A percentile compares a stretch with the other conserved stretches of the same genome.
phyloP scores from a whole-genome alignment of 2,888 invertebrate genomes.

The Lymantria dispar region DNA sequence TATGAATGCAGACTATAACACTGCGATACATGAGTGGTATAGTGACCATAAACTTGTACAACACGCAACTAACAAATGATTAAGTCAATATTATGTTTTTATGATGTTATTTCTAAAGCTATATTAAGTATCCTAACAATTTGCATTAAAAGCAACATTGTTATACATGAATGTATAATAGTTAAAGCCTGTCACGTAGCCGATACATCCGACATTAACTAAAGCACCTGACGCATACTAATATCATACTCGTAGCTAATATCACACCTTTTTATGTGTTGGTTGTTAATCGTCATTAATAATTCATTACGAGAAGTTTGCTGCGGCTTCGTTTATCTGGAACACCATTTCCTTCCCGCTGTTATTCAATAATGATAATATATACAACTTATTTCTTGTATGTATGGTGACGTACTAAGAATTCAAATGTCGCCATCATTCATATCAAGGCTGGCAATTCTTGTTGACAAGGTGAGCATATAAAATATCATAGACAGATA shows the following conservation, averaged over 20 bases:
- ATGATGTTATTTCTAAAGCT: not conserved
- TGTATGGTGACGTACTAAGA: too few species aligned
- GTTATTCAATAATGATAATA: not conserved
- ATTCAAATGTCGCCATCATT: too few species aligned
- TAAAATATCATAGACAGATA: too few species aligned
- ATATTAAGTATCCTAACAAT: conserved; percentile 5
- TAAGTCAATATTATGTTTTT: too few species aligned
- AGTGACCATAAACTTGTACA: too few species aligned
- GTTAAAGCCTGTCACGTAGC: conserved; percentile 20
- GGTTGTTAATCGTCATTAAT: conserved; percentile 4
- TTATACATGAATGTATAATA: conserved; percentile 1
- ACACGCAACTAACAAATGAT: too few species aligned
- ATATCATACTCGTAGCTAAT: conserved; percentile 7
- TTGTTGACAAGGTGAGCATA: too few species aligned
- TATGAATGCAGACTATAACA: too few species aligned
- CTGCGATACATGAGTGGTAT: too few species aligned
- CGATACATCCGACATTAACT: conserved; percentile 28
- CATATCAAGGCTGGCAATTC: too few species aligned
- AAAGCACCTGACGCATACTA: conserved; percentile 19
- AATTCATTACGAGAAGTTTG: not conserved
- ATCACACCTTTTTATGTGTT: conserved; percentile 9
- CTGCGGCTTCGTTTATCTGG: not conserved
- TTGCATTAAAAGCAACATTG: conserved; percentile 6
- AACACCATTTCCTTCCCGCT: not conserved
- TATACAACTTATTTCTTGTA: too few species aligned